Evolutionary conservation across 2,888 invertebrate genomes (phyloP).

Genomic region (Anthoptus insignis): DNA sequence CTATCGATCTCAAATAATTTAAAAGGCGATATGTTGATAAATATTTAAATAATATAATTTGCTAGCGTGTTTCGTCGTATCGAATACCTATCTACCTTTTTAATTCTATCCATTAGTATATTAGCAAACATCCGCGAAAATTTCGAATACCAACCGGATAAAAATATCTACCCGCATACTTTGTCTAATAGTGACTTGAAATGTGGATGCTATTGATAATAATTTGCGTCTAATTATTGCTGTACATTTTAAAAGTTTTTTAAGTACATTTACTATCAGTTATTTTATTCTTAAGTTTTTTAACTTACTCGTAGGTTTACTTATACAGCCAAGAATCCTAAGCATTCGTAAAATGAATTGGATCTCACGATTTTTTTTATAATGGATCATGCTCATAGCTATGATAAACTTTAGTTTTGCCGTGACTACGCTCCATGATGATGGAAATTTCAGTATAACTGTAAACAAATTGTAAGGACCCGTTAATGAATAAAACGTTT

Average conservation of each 20-base stretch:
- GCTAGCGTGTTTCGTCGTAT: conserved; percentile 3
- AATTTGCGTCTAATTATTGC: conserved; percentile 8
- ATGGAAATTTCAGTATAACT: too few species aligned
- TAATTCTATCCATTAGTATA: conserved; percentile 11
- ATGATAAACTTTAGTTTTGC: too few species aligned
- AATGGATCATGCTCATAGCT: too few species aligned
- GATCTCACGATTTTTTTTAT: too few species aligned
- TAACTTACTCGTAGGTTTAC: too few species aligned
- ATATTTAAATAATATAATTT: background rate
- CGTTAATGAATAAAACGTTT: too few species aligned
- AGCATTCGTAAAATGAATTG: too few species aligned
- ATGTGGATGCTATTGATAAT: conserved; percentile 15
- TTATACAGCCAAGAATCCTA: too few species aligned
- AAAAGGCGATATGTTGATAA: background rate
- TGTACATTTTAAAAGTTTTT: conserved; percentile 26
- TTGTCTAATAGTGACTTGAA: conserved; percentile 23
- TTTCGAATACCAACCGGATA: conserved; percentile 34
- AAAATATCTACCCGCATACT: conserved; percentile 45
- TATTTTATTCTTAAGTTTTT: too few species aligned
- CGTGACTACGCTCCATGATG: too few species aligned
- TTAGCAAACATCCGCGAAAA: conserved; percentile 11
- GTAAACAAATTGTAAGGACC: too few species aligned
- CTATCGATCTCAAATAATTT: too few species aligned
- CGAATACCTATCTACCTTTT: conserved; percentile 18
- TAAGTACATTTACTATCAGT: conserved; percentile 17